Evolutionary conservation across 2,888 invertebrate species (phyloP).

Genomic region (Schizaphis graminum): DNA sequence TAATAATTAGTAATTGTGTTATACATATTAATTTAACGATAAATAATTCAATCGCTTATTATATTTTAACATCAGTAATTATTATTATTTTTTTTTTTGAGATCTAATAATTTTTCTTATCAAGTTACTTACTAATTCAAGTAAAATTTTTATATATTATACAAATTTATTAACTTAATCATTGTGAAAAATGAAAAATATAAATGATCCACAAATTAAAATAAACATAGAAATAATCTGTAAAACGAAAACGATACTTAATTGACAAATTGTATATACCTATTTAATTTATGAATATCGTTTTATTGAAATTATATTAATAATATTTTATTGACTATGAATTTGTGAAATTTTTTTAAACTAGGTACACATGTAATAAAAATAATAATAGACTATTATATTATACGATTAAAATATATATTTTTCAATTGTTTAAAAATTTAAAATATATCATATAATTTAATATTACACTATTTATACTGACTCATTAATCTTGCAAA

Average conservation of each 20-base stretch:
- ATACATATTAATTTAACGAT: not conserved
- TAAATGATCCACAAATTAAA: not conserved
- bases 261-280: not conserved
- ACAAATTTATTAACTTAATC: not conserved
- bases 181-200: not conserved
- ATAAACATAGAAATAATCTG: constrained; percentile 4
- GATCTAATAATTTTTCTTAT: not conserved
- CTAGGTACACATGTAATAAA: not conserved
- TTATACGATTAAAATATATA: not conserved
- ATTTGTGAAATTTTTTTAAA: not conserved
- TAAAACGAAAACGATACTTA: not conserved
- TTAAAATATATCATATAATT: not conserved
- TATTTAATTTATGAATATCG: not conserved
- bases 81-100: not conserved
- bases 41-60: not conserved
- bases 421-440: not conserved
- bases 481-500: constrained; percentile 95
- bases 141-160: not conserved
- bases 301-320: not conserved
- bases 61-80: not conserved
- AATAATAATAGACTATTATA: not conserved
- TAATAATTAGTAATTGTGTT: not conserved
- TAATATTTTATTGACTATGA: not conserved
- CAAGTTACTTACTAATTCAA: not conserved
- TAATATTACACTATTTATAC: constrained; percentile 67